Conservation (phyloP, 2,888 invertebrate genomes). For the Melinaea marsaeus region DNA sequence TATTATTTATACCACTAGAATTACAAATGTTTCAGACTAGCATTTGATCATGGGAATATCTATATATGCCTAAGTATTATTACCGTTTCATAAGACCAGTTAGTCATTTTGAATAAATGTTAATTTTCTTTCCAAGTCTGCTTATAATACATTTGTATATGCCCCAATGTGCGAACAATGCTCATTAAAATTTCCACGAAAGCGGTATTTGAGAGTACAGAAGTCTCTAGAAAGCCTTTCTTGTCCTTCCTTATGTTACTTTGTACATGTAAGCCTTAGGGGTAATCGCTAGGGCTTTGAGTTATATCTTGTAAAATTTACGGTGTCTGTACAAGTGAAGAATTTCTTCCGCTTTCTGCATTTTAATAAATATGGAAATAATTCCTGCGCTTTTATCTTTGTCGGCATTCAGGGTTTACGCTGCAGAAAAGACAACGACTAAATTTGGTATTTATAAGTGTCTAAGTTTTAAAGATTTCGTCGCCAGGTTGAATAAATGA, state of each 20-base stretch:
- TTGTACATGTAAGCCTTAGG: constrained; percentile 5
- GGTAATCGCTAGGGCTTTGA: constrained; percentile 7
- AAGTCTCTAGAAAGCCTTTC: constrained; percentile 3
- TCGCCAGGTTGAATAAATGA: no score
- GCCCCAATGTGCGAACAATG: background rate
- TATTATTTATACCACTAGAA: no score
- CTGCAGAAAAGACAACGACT: background rate
- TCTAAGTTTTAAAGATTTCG: background rate
- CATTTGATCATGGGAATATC: no score
- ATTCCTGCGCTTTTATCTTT: constrained; percentile 2
- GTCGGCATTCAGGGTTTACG: background rate
- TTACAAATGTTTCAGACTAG: no score
- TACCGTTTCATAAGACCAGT: no score
- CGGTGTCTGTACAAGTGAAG: constrained; percentile 1
- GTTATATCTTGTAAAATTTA: constrained; percentile 8
- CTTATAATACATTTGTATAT: background rate
- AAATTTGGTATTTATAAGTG: background rate
- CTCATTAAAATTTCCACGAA: constrained; percentile 4
- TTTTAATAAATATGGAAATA: background rate
- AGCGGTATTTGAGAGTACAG: constrained; percentile 3
- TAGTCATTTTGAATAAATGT: no score
- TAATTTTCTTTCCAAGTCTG: no score
- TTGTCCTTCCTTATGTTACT: constrained; percentile 5
- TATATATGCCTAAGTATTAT: no score
- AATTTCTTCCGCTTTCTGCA: constrained; percentile 2